phyloP scores from a whole-genome alignment of 2,888 invertebrate genomes.

The Sericinus montela region DNA sequence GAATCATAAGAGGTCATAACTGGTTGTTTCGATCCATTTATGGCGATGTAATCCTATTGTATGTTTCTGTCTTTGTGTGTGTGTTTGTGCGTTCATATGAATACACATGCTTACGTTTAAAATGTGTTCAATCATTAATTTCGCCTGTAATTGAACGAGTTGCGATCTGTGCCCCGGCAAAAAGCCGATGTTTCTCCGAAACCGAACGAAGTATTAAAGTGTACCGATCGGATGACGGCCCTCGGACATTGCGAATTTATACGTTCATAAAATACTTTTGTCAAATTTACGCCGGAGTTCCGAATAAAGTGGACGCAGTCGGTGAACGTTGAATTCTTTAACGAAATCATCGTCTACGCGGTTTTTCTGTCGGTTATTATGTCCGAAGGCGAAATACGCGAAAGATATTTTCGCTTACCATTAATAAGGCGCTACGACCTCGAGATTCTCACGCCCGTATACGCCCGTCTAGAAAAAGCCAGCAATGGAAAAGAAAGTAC shows the following conservation, averaged over 20 bases:
- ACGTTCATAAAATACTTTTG: constrained; percentile 77
- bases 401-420: constrained; percentile 33
- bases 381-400: constrained; percentile 33
- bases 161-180: constrained; percentile 49
- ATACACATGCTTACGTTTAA: constrained; percentile 47
- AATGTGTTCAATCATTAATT: constrained; percentile 77
- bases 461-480: constrained; percentile 20
- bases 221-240: constrained; percentile 53
- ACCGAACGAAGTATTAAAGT: constrained; percentile 46
- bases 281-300: constrained; percentile 72
- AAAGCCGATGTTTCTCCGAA: constrained; percentile 69
- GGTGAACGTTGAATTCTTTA: constrained; percentile 55
- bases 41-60: constrained; percentile 75
- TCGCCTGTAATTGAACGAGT: constrained; percentile 71
- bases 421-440: constrained; percentile 28
- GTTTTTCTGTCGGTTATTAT: constrained; percentile 67
- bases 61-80: constrained; percentile 34
- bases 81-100: constrained; percentile 19
- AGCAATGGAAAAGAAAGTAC: constrained; percentile 34
- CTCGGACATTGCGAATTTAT: constrained; percentile 62
- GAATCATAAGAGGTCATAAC: constrained; percentile 72
- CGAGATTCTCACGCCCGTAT: constrained; percentile 30
- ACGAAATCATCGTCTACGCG: constrained; percentile 60
- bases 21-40: constrained; percentile 68
- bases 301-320: constrained; percentile 50